Evolutionary conservation across 2,888 invertebrate genomes (phyloP).

Genomic region (Sycophila texana): DNA sequence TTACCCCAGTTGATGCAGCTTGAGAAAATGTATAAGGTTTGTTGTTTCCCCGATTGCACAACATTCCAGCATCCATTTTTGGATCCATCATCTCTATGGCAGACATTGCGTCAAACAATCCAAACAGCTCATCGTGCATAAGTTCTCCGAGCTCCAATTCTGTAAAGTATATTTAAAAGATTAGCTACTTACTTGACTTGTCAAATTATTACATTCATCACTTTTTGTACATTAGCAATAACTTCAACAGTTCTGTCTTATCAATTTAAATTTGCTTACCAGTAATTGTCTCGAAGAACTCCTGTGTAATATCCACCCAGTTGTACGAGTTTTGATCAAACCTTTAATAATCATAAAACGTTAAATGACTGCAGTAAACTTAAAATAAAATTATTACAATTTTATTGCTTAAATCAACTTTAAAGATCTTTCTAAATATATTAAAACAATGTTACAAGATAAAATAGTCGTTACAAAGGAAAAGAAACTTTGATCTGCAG

Average conservation of each 20-base stretch:
- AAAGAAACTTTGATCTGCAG: background rate
- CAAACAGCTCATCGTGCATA: constrained; percentile 92
- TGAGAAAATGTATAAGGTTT: constrained; percentile 92
- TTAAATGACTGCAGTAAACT: background rate
- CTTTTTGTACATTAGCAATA: too few species aligned
- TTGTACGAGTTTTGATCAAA: constrained; percentile 77
- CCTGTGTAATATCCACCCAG: constrained; percentile 83
- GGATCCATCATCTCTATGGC: constrained; percentile 99
- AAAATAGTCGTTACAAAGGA: too few species aligned
- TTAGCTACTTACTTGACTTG: too few species aligned
- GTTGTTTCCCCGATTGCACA: constrained; percentile 91
- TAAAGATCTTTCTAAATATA: constrained; percentile 14
- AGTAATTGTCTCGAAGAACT: constrained; percentile 81
- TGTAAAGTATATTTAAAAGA: constrained; percentile 63
- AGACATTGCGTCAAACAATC: constrained; percentile 98
- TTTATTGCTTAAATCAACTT: background rate
- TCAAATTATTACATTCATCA: too few species aligned
- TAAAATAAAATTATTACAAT: background rate
- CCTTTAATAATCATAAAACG: constrained; percentile 60
- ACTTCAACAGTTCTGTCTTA: too few species aligned
- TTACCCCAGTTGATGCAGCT: constrained; percentile 86
- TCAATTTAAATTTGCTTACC: constrained; percentile 70
- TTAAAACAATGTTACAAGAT: background rate
- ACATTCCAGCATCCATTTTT: constrained; percentile 99
- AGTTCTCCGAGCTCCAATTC: constrained; percentile 93